phyloP scores from a whole-genome alignment of 2,113 vertebrate genomes.

The Hippoglossus stenolepis region DNA sequence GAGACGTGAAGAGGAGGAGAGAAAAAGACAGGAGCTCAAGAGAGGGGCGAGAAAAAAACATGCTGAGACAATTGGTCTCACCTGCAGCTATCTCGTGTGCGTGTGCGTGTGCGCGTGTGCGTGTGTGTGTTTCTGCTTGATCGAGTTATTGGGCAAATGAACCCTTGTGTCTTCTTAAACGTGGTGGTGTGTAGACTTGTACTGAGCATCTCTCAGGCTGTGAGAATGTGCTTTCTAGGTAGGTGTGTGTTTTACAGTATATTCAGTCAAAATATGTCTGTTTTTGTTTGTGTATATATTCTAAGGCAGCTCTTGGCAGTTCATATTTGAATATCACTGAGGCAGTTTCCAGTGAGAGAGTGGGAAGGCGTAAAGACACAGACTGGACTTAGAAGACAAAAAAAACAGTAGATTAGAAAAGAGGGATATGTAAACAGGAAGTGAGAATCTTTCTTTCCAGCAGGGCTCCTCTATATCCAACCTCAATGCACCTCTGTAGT shows the following conservation, averaged over 20 bases:
- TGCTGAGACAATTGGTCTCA: conserved; percentile 57
- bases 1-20: conserved; percentile 12
- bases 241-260: background rate
- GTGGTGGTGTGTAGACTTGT: background rate
- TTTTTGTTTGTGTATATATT: background rate
- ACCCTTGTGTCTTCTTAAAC: conserved; percentile 4
- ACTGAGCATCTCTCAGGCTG: background rate
- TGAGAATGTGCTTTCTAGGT: background rate
- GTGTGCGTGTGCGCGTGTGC: conserved; percentile 6
- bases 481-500: background rate
- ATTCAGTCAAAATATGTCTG: background rate
- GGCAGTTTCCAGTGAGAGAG: conserved; percentile 6
- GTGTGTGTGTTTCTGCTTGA: conserved; percentile 7
- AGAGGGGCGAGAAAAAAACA: conserved; percentile 15
- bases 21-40: conserved; percentile 11
- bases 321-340: conserved; percentile 44
- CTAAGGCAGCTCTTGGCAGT: too few species aligned
- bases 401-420: background rate
- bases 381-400: background rate
- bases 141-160: conserved; percentile 3
- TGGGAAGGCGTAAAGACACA: background rate
- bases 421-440: background rate
- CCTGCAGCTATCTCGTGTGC: conserved; percentile 43
- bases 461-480: conserved; percentile 3
- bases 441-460: background rate